A percentile compares a stretch with the other conserved stretches of the same genome.
Evolutionary conservation across 2,113 vertebrate species (phyloP).

Genomic region (Poecilia latipinna): DNA sequence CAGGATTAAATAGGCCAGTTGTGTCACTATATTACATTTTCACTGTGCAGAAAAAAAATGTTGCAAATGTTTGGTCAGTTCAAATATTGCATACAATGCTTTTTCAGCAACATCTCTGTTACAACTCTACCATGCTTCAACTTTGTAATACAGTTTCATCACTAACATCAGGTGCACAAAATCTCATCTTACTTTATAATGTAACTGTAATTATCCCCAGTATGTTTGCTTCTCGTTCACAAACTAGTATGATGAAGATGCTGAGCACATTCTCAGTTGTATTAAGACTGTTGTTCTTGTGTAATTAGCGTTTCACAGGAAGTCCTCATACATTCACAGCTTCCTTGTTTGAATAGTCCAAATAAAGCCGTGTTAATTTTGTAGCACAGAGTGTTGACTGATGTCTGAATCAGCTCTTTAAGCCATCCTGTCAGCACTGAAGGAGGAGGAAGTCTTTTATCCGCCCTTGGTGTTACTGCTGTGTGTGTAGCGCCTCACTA

Average conservation of each 20-base stretch:
- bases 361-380: conserved; percentile 53
- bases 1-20: too few species aligned
- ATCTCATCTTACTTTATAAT: neutral
- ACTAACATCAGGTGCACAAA: neutral
- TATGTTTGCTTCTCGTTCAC: neutral
- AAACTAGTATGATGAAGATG: neutral
- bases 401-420: conserved; percentile 56
- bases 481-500: conserved; percentile 10
- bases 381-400: conserved; percentile 47
- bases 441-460: conserved; percentile 17
- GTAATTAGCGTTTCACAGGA: conserved; percentile 25
- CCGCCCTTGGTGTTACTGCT: neutral
- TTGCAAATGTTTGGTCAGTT: too few species aligned
- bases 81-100: too few species aligned
- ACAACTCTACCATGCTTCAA: too few species aligned
- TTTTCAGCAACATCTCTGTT: too few species aligned
- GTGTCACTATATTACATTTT: too few species aligned
- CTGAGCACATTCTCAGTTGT: neutral
- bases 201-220: neutral
- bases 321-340: conserved; percentile 21
- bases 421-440: conserved; percentile 47
- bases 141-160: neutral
- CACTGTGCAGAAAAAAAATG: too few species aligned
- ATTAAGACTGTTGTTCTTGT: conserved; percentile 14
- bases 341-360: conserved; percentile 39